phyloP scores from a whole-genome alignment of 2,113 vertebrate genomes.

The Haplochromis vanheusdeni region DNA sequence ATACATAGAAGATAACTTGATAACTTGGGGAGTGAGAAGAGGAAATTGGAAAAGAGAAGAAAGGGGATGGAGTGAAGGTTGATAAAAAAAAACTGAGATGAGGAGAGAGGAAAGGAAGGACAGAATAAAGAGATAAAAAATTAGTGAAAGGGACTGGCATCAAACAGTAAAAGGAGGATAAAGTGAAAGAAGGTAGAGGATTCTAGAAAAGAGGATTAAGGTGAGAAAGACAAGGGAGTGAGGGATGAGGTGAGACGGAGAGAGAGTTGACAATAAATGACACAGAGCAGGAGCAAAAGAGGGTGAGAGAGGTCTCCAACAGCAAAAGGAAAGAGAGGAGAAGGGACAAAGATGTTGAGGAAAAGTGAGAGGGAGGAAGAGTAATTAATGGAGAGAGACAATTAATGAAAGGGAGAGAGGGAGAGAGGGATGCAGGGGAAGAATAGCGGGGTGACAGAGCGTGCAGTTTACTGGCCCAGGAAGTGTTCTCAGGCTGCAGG shows the following conservation, averaged over 20 bases:
- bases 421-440: not conserved
- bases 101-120: not conserved
- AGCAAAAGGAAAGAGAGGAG: not conserved
- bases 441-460: conserved; percentile 58
- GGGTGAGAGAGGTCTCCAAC: not conserved
- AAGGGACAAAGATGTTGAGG: not conserved
- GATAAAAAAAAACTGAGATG: not conserved
- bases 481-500: conserved; percentile 67
- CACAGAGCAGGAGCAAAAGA: not conserved
- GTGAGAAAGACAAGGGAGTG: not conserved
- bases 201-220: not conserved
- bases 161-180: not conserved
- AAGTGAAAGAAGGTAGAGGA: not conserved
- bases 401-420: not conserved
- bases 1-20: not conserved
- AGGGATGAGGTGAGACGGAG: not conserved
- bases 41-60: not conserved
- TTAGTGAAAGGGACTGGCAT: not conserved
- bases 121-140: not conserved
- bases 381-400: conserved; percentile 21
- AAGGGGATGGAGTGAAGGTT: not conserved
- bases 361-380: not conserved
- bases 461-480: conserved; percentile 60
- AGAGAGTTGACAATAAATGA: not conserved
- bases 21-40: not conserved